Base-by-base conservation (phyloP, 2,888 invertebrate genomes). In the Chesias legatella region DNA sequence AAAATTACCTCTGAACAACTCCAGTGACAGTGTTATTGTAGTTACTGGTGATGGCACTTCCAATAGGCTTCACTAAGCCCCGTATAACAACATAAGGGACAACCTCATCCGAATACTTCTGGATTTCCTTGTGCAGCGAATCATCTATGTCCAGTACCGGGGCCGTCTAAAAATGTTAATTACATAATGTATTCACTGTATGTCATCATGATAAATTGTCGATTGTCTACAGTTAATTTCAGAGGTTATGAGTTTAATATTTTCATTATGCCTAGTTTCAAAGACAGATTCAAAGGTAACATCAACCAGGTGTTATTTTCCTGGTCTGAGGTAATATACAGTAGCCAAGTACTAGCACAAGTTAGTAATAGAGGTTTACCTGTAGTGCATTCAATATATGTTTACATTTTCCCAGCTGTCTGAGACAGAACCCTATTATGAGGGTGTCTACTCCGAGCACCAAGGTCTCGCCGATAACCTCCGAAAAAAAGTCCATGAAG, bases 81-180 rank as follows among this genome's bases (percentile, higher is more conserved):
- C 94, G 82, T 36, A 95, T 89, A 10, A 94, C 93, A 26, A 93
- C 92, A 80, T 94, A 95, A 0, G 92, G 91, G 45, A 95, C 84
- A 53, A 90, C 92, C 49, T 91, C 86, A 48, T 92, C 90, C 3
- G 92, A 86, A 51, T 91, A 90, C 35, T 90, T 89, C 29, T 88
- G 78, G n/a, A 94, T 85, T 56, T 92, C 88, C 21, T 90, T 86
- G 45, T 90, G 90, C 4, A 95, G 69, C 27, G 91, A 88, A 7
- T 88, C 78, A 63, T 93, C 91, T 47, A 95, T 90, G 36, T 92
- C 90, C 31, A 93, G 70, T 43, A 92, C 91, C 11, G 94, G 93
- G 29, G 94, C 94, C 45, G 89, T 89, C 94, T 94, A 65, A 7
- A n/a, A 83, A 67, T 10, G 10, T 2, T 17, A 17, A 17, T 17